Base-by-base conservation (phyloP, 2,888 invertebrate species). In the Cheilosia vulpina region DNA sequence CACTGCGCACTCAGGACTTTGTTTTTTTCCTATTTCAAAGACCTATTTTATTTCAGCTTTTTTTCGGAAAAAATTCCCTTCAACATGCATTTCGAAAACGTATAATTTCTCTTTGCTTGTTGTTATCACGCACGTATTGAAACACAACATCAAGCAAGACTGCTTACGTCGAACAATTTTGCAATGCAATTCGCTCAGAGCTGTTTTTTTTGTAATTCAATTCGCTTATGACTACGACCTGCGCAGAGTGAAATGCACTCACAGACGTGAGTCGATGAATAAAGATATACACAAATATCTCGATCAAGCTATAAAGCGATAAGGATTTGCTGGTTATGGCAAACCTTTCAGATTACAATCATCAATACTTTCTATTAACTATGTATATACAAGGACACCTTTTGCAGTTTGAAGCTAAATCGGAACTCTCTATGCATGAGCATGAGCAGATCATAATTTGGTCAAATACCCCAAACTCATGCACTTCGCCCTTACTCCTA, bases 251-350 rank as follows among this genome's bases (percentile, higher is more conserved):
- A 41, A 62, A 41, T 62, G 60, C 52, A 52, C 19, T 62, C n/a
- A 72, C 19, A 41, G 17, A 19, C 60, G 60, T n/a, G n/a, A n/a
- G n/a, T 72, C 71, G 60, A 15, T 60, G 13, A 6, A 45, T 21
- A 21, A 58, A 24, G 13, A 15, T 41, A 41, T 2, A 41, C 27
- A 27, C 4, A 47, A 57, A 31, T 13, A 21, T 43, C 53, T 43
- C 66, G 24, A 52, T 52, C 3, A 55, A 68, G 53, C 17, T n/a
- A 41, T 43, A 53, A n/a, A 15, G 24, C 2, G 66, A 65, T 65
- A 66, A 53, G 52, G 41, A 2, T 4, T 24, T 38, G n/a, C n/a
- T 11, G 63, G 34, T 47, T 47, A 34, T 34, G 31, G 6, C 38
- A 38, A 19, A 3, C 2, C 1, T 19, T 17, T 2, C 4, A 13